These are phyloP conservation scores for Sphinx pinastri DNA, from an alignment of 2,888 invertebrate species.

Conservation along the genomic window DNA sequence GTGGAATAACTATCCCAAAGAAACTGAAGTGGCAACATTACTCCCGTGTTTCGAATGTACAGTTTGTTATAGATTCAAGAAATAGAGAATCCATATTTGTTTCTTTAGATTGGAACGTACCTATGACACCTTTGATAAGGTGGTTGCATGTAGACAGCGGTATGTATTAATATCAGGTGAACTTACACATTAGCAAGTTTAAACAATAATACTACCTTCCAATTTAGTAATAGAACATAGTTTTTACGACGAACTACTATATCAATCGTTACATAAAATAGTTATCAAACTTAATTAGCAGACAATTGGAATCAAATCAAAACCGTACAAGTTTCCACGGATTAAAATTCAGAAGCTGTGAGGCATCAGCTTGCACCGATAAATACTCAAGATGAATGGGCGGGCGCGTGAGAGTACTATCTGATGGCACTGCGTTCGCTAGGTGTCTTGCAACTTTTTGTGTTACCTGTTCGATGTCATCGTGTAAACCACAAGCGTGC, in stretches of 20 bases:
- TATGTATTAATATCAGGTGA: too few species aligned
- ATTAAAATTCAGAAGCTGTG: slow-evolving; percentile 48
- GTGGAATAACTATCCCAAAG: too few species aligned
- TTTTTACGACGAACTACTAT: not conserved
- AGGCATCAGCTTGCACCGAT: slow-evolving; percentile 69
- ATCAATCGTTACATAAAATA: not conserved
- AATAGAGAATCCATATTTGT: not conserved
- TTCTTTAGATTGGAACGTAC: not conserved
- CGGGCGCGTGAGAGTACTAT: slow-evolving; percentile 69
- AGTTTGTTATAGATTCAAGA: too few species aligned
- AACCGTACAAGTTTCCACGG: slow-evolving; percentile 25
- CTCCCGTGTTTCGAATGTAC: too few species aligned
- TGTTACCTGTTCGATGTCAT: slow-evolving; percentile 47
- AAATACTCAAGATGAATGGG: slow-evolving; percentile 71
- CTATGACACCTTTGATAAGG: too few species aligned
- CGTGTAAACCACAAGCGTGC: slow-evolving; percentile 61
- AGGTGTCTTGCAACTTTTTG: slow-evolving; percentile 59
- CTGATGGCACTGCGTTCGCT: slow-evolving; percentile 53
- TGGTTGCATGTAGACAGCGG: too few species aligned
- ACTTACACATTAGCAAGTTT: too few species aligned
- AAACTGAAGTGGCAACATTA: too few species aligned
- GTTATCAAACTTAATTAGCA: slow-evolving; percentile 14
- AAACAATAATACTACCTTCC: too few species aligned
- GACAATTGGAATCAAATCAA: slow-evolving; percentile 25
- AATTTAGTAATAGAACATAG: not conserved